Evolutionary conservation across 1,140 invertebrate species (phyloP).

Genomic region (Monomorium pharaonis): DNA sequence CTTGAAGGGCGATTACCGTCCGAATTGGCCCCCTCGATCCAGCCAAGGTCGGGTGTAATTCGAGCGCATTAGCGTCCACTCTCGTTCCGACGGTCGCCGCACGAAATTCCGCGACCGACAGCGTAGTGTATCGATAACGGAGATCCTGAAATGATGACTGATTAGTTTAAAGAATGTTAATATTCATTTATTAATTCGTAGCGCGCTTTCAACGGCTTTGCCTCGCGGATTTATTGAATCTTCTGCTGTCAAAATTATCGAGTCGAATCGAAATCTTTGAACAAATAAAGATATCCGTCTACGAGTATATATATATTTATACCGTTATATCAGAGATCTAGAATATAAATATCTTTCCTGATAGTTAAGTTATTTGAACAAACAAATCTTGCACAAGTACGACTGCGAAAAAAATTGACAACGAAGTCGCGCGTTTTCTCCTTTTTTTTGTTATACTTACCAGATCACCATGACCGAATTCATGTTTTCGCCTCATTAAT

Average conservation of each 20-base stretch:
- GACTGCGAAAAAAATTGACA: background rate
- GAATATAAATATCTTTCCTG: background rate
- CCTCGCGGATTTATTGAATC: background rate
- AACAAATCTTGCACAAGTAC: background rate
- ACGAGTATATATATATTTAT: background rate
- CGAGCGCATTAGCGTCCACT: slow-evolving; percentile 66
- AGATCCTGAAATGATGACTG: background rate
- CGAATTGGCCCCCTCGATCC: slow-evolving; percentile 65
- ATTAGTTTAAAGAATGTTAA: background rate
- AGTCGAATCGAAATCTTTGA: background rate
- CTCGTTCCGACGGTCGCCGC: slow-evolving; percentile 10
- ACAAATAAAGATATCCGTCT: background rate
- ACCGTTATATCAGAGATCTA: background rate
- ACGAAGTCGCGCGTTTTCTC: background rate
- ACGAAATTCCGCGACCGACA: slow-evolving; percentile 7
- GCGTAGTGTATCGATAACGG: background rate
- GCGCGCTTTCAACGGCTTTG: background rate
- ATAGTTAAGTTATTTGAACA: background rate
- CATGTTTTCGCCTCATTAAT: slow-evolving; percentile 39
- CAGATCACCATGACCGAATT: slow-evolving; percentile 19
- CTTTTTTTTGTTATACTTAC: background rate
- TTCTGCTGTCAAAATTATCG: background rate
- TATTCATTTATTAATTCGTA: background rate
- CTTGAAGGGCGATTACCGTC: slow-evolving; percentile 66
- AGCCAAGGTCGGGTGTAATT: slow-evolving; percentile 69